Percentiles rank a stretch among this genome's conserved stretches.
Conservation (phyloP, 64 coral and sea anemone genomes). For the Montipora cactus region DNA sequence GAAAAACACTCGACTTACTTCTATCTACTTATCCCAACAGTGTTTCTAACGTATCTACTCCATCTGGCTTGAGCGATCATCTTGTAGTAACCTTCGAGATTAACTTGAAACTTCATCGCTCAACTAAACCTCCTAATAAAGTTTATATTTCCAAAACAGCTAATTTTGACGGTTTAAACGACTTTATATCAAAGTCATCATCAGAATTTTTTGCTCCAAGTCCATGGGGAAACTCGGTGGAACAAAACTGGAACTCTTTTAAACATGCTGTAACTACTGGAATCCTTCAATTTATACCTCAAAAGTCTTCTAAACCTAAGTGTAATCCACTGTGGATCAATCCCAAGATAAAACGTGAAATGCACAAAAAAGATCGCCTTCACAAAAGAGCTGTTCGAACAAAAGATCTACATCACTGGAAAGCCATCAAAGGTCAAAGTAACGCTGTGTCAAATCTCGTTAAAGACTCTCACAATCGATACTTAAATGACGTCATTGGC, state of each 20-base stretch:
- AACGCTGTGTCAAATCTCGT: not conserved
- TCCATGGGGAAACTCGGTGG: constrained; percentile 18
- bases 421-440: constrained; percentile 47
- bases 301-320: constrained; percentile 25
- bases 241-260: too few relatives aligned
- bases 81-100: not conserved
- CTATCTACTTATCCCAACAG: constrained; percentile 22
- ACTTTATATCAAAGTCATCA: constrained; percentile 24
- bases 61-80: too few relatives aligned
- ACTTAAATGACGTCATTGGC: not conserved
- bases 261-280: too few relatives aligned
- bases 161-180: not conserved
- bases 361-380: constrained; percentile 53
- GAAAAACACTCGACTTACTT: constrained; percentile 61
- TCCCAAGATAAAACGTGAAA: constrained; percentile 13
- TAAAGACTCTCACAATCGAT: too few relatives aligned
- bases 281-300: constrained; percentile 34
- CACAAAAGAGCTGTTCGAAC: constrained; percentile 34
- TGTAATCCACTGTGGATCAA: constrained; percentile 55
- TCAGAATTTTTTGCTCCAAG: not conserved
- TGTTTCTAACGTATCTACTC: too few relatives aligned
- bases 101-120: too few relatives aligned
- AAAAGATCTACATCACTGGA: constrained; percentile 31
- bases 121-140: not conserved
- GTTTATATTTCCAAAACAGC: too few relatives aligned